Evolutionary conservation across 2,797 vertebrate genomes (phyloP), one percentile per base, ranked within the genome.

Genomic region (Epinephelus coioides): DNA sequence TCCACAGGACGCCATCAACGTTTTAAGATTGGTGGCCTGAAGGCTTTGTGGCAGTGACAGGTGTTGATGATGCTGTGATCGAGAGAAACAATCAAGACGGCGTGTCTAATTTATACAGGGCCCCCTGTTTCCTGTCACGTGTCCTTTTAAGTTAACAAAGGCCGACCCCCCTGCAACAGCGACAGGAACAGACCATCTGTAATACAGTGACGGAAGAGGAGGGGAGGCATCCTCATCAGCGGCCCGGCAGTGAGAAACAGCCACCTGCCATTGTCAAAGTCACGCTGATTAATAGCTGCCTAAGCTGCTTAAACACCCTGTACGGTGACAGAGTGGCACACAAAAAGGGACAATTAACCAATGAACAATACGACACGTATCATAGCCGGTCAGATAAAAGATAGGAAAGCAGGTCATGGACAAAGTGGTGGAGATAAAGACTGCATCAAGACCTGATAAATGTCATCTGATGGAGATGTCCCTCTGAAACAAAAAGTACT

Each of bases 181-280:
- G 64, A 86, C 62, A 27, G 2, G 80, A 83, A 55, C 65, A 46
- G 66, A 71, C 83, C 85, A 86, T 84, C 82, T 84, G 76, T 74
- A 69, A 62, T 27, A 79, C 61, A n/a, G 79, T 55, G 78, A 69
- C 30, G 9, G 66, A 23, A 44, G 49, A 3, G 14, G 50, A 3
- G 18, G 30, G 19, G 54, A 44, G 55, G 43, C 17, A 43, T 21
- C 17, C 2, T 50, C 10, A 62, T 46, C 60, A 44, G 57, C 46
- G 30, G 53, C 70, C 4, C 62, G 38, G 78, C 61, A 63, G 69
- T 76, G 87, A 66, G 78, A 91, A 84, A 56, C 69, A 71, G 84
- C 89, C 90, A 91, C 84, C 89, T 90, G 91, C 62, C 76, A 85
- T 69, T 85, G 83, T 88, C 85, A 82, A 76, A 86, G 84, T 84